A percentile compares a stretch with the other conserved stretches of the same genome.
Evolutionary conservation across 2,888 invertebrate species (phyloP).

Genomic region (Philonicus albiceps): DNA sequence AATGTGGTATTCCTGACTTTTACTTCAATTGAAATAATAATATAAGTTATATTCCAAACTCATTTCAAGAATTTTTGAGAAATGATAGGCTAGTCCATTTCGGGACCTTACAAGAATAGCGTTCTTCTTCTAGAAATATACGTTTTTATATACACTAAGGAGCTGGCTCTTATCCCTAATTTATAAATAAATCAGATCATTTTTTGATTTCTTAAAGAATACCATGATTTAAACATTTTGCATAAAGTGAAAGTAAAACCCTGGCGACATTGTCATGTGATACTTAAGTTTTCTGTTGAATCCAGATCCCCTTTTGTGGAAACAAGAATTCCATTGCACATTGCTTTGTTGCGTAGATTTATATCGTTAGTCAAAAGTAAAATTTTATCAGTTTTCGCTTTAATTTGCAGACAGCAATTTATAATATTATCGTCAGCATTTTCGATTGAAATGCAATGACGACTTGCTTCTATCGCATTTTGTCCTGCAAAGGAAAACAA

Average conservation of each 20-base stretch:
- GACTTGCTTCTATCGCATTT: conserved; percentile 62
- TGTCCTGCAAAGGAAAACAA: conserved; percentile 59
- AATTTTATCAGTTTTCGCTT: conserved; percentile 58
- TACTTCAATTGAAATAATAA: too few relatives aligned
- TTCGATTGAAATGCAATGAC: conserved; percentile 60
- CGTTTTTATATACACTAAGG: neutral
- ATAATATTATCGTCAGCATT: conserved; percentile 66
- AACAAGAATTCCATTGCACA: conserved; percentile 61
- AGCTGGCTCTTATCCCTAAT: neutral
- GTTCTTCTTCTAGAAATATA: neutral
- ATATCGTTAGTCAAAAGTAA: conserved; percentile 65
- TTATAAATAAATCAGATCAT: neutral
- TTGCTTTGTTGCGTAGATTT: conserved; percentile 66
- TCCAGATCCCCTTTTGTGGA: conserved; percentile 56
- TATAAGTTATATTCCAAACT: too few relatives aligned
- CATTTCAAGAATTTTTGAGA: neutral
- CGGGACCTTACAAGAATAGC: neutral
- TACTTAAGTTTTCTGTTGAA: conserved; percentile 15
- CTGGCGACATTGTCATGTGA: neutral
- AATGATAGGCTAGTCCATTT: neutral
- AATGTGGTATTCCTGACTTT: too few relatives aligned
- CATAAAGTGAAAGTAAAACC: neutral
- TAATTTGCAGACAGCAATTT: conserved; percentile 65
- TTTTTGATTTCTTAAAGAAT: neutral
- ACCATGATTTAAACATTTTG: neutral